Base-by-base conservation (phyloP, 2,797 vertebrate genomes). In the Lacerta agilis region DNA sequence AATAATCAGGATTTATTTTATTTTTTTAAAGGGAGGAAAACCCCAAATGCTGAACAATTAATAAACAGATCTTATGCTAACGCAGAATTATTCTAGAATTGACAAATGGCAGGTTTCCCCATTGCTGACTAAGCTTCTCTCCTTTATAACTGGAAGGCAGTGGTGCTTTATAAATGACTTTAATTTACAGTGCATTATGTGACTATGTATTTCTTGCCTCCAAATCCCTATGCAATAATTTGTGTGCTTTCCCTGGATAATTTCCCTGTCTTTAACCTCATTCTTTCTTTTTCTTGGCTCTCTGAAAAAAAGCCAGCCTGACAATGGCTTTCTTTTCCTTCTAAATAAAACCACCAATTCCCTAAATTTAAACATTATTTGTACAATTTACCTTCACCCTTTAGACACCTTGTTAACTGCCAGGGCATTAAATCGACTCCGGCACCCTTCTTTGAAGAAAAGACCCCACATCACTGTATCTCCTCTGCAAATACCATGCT, bases 101-200 rank as follows among this genome's bases (percentile, higher is more conserved):
- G 89, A 81, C 89, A 94, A 94, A 95, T 86, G 91, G 82, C 79
- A 88, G 82, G 87, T 87, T 76, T 92, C 43, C 86, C 85, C 87
- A 93, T 90, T 96, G 95, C 96, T 96, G 95, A 96, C 91, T 92
- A 93, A 95, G 91, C 93, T 87, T 81, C 69, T 86, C 77, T 20
- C 4, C 83, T 49, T 90, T 89, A 71, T 92, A 66, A 83, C 29
- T 76, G 73, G 86, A 81, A 94, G 92, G 90, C 81, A 81, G 92
- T 43, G 92, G 92, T 83, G 91, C 89, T 95, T 98, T 98, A 98
- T 98, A 98, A 98, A 98, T 98, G 94, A 96, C 97, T 98, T 98
- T 98, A 98, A 99, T 98, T 98, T 98, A 97, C 97, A 95, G 96
- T 92, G 92, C 92, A 89, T 97, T 97, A 97, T 94, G 96, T 97